Evolutionary conservation across 2,888 invertebrate genomes (phyloP).

Genomic region (Mesochorus sp.): DNA sequence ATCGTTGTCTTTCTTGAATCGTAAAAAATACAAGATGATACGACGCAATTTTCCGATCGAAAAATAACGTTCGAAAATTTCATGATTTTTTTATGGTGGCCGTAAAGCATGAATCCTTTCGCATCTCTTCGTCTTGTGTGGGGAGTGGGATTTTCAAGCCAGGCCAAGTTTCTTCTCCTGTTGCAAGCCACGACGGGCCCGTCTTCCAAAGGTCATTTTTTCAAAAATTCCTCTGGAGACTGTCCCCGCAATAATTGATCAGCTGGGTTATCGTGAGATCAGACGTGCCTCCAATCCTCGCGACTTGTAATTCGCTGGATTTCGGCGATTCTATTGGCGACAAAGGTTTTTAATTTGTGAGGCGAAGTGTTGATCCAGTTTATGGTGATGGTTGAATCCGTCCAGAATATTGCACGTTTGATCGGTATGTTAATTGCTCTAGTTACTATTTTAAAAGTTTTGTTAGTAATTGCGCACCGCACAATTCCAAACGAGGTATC

Average conservation of each 20-base stretch:
- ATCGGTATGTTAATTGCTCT: constrained; percentile 1
- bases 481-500: constrained; percentile 49
- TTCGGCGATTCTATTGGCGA: constrained; percentile 48
- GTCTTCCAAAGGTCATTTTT: constrained; percentile 19
- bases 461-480: constrained; percentile 27
- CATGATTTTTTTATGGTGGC: background rate
- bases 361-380: constrained; percentile 50
- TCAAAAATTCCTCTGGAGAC: constrained; percentile 36
- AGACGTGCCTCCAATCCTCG: constrained; percentile 53
- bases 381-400: constrained; percentile 49
- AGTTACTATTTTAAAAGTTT: background rate
- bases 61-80: constrained; percentile 27
- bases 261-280: constrained; percentile 61
- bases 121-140: background rate
- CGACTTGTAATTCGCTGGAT: too few species aligned
- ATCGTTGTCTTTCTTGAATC: constrained; percentile 25
- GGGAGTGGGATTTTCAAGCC: background rate
- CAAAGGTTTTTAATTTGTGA: constrained; percentile 45
- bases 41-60: constrained; percentile 35
- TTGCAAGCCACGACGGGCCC: background rate
- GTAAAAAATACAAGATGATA: constrained; percentile 41
- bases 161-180: constrained; percentile 15
- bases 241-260: constrained; percentile 62
- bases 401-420: constrained; percentile 33
- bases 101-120: background rate